Percentiles rank a stretch among this genome's conserved stretches.
These are phyloP conservation scores for Bagarius yarrelli DNA, from an alignment of 2,113 vertebrate genomes.

Conservation along the genomic window DNA sequence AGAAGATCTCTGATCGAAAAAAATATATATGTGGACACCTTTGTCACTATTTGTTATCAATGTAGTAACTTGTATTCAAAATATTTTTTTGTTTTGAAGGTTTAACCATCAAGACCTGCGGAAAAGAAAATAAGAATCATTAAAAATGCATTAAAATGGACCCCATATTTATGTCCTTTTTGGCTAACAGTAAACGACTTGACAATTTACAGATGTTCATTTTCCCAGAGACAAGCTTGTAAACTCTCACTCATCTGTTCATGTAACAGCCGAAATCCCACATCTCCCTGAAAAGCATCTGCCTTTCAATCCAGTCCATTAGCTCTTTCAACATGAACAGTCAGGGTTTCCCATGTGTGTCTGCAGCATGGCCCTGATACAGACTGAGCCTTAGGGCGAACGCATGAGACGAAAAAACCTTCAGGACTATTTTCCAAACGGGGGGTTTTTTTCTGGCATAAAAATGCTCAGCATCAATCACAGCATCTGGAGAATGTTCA, in stretches of 20 bases:
- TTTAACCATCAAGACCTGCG: background rate
- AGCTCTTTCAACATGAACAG: slow-evolving; percentile 23
- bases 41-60: background rate
- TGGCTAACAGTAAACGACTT: background rate
- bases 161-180: background rate
- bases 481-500: background rate
- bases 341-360: background rate
- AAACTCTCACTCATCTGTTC: slow-evolving; percentile 20
- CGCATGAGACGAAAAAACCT: background rate
- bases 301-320: slow-evolving; percentile 22
- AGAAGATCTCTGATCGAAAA: background rate
- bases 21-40: background rate
- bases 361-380: slow-evolving; percentile 25
- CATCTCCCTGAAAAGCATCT: slow-evolving; percentile 30
- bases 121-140: background rate
- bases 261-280: background rate
- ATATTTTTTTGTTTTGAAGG: background rate
- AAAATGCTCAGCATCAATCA: background rate
- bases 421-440: background rate
- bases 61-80: background rate
- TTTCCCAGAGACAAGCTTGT: slow-evolving; percentile 26
- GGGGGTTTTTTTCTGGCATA: background rate
- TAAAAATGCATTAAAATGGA: background rate
- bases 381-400: slow-evolving; percentile 9
- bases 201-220: slow-evolving; percentile 6